Evolutionary conservation across 2,888 invertebrate genomes (phyloP), one percentile per base, ranked within the genome.

Genomic region (Chydorus sphaericus): DNA sequence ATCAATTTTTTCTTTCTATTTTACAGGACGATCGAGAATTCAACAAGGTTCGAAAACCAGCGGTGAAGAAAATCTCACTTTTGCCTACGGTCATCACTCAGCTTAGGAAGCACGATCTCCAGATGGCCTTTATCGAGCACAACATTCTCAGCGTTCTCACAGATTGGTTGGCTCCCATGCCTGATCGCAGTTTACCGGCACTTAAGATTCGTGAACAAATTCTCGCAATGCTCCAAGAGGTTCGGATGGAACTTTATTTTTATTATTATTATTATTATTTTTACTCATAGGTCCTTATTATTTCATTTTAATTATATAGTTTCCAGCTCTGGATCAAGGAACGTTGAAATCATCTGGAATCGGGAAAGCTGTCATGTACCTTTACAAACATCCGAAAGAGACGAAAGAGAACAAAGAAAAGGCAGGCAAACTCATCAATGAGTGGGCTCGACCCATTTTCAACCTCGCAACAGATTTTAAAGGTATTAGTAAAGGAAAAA

Each of bases 291-390:
- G 33, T 51, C 5, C 23, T 48, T 29, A 39, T 44, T 44, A 26
- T 55, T 8, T 55, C 44, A 11, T 36, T 36, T 48, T 60, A 60
- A 56, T 60, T 60, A 71, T 72, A 33, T 70, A 88, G 84, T 92
- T 94, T 72, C 93, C 93, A 30, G 77, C 81, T 28, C 82, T 93
- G 58, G 90, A 90, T 69, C 87, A 90, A 69, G 80, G 84, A 39
- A 83, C 88, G 57, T 74, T 98, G 62, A 94, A 94, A 70, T 89
- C 90, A 68, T 93, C 94, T 7, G 96, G 96, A 28, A 91, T 97
- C 62, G 97, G 97, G 56, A 97, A 97, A 73, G 97, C 98, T 39
- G 91, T 98, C 1, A 98, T 98, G 98, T 96, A 97, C 73, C 77
- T 99, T 54, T 97, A 92, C 73, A 98, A 98, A 70, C 97, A 99